Base-by-base conservation (phyloP, 2,888 invertebrate genomes). In the Saturnia pavonia region DNA sequence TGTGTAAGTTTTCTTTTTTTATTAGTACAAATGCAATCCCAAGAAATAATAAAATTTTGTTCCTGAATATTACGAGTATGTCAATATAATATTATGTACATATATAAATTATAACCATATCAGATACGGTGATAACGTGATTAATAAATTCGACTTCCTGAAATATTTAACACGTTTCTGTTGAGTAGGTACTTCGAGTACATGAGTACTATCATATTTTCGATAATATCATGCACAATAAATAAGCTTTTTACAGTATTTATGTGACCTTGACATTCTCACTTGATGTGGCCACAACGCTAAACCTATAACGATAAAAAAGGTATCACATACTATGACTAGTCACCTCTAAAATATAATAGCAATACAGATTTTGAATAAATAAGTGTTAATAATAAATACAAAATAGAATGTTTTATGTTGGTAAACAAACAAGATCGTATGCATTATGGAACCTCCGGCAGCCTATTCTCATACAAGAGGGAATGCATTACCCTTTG, bases 401-500 rank as follows among this genome's bases (percentile, higher is more conserved):
- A 51, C 67, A 70, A 70, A 70, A n/a, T n/a, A n/a, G n/a, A n/a
- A n/a, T n/a, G n/a, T n/a, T 70, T 60, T 60, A 70, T 34, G 43
- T 48, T 71, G 70, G 71, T 71, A 73, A 74, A 77, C 74, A 76
- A 71, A 67, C 69, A 68, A 51, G 45, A 76, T 77, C 72, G 76
- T 68, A 78, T 76, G 75, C 77, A 78, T 80, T 80, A 78, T 72
- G 71, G 40, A n/a, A n/a, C 16, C 65, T 40, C 65, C 6, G 40
- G 74, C 72, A 76, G 72, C 74, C 78, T 77, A 80, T 83, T 83
- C 82, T 80, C 76, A 81, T 77, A 77, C 78, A 76, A 81, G 85
- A 80, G 84, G 77, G 77, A 81, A 83, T 80, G 83, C 85, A 83
- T 85, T 84, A 84, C 82, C 82, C 82, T 83, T 84, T 83, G 85